A percentile compares a stretch with the other conserved stretches of the same genome.
These are phyloP conservation scores for Himalopsyche phryganea DNA, from an alignment of 1,140 invertebrate genomes.

Conservation along the genomic window DNA sequence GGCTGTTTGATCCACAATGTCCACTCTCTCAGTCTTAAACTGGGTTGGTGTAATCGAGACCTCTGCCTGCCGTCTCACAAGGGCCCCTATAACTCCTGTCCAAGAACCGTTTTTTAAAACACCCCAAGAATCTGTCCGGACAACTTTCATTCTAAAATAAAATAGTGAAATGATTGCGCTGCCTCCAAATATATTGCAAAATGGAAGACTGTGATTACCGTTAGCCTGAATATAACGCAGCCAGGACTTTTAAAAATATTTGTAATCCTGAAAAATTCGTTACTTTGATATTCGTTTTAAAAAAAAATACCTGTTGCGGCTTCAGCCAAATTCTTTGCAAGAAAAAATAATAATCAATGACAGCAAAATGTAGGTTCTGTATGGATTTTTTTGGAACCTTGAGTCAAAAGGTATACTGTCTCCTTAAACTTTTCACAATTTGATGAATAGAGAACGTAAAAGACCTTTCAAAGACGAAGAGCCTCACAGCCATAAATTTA, in stretches of 20 bases:
- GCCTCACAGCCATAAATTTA: too few relatives aligned
- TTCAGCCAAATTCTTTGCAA: too few relatives aligned
- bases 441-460: too few relatives aligned
- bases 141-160: slow-evolving; percentile 14
- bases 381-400: too few relatives aligned
- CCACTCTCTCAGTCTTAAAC: slow-evolving; percentile 24
- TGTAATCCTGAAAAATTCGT: too few relatives aligned
- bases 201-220: neutral
- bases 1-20: slow-evolving; percentile 18
- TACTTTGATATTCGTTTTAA: neutral
- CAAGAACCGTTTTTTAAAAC: slow-evolving; percentile 28
- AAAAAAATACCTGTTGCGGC: slow-evolving; percentile 1
- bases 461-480: too few relatives aligned
- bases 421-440: too few relatives aligned
- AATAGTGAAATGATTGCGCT: too few relatives aligned
- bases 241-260: neutral
- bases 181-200: neutral
- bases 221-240: neutral
- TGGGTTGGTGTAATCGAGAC: slow-evolving; percentile 25
- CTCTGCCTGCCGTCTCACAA: slow-evolving; percentile 20
- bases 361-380: too few relatives aligned
- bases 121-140: slow-evolving; percentile 27
- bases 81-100: slow-evolving; percentile 20
- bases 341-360: too few relatives aligned
- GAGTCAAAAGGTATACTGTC: too few relatives aligned